These are phyloP conservation scores for Dynastes grantii DNA, from an alignment of 2,888 invertebrate genomes.

Conservation along the genomic window DNA sequence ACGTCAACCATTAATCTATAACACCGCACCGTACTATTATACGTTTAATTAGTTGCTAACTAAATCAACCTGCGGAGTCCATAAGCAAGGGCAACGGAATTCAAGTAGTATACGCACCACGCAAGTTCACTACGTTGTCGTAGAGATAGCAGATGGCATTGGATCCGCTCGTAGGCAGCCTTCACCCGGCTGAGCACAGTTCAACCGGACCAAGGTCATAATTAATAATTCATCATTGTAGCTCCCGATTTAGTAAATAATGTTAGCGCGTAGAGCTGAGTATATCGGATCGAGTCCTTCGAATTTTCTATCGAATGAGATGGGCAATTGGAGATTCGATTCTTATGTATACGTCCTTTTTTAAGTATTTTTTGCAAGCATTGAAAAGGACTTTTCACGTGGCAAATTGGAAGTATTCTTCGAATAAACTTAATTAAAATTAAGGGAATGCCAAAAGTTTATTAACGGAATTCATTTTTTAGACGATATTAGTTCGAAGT, in stretches of 20 bases:
- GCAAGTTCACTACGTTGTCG: not conserved
- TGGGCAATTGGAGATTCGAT: no score
- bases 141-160: constrained; percentile 42
- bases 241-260: constrained; percentile 46
- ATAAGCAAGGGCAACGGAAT: not conserved
- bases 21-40: not conserved
- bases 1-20: not conserved
- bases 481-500: no score
- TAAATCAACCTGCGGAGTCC: constrained; percentile 4
- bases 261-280: not conserved
- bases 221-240: constrained; percentile 49
- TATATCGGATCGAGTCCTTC: no score
- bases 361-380: no score
- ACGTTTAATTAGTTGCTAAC: not conserved
- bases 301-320: no score
- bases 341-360: no score
- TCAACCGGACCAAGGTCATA: constrained; percentile 48
- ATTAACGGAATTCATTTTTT: no score
- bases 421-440: no score
- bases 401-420: no score
- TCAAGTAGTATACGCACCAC: not conserved
- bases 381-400: no score
- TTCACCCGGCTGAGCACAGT: constrained; percentile 46
- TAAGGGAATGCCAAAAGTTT: no score
- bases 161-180: constrained; percentile 36